Percentiles rank a stretch among this genome's conserved stretches.
phyloP scores from a whole-genome alignment of 2,113 vertebrate species.

The Chionis minor region DNA sequence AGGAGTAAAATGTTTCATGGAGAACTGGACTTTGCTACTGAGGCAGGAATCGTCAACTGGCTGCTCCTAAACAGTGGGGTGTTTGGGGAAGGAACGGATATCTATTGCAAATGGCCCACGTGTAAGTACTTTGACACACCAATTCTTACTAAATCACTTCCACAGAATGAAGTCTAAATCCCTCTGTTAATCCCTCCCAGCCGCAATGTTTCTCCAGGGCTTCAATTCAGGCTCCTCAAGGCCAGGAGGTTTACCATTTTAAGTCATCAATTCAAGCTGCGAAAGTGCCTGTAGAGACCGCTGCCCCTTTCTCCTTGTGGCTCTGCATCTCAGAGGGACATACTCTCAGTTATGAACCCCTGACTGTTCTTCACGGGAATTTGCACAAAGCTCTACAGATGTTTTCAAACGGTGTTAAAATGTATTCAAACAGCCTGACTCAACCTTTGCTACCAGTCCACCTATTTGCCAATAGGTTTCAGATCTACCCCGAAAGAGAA shows the following conservation, averaged over 20 bases:
- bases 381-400: background rate
- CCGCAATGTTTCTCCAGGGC: background rate
- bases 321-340: background rate
- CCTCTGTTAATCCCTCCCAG: background rate
- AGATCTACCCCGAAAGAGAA: background rate
- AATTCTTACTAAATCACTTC: background rate
- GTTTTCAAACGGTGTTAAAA: background rate
- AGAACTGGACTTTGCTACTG: background rate
- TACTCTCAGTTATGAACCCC: background rate
- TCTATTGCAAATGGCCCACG: background rate
- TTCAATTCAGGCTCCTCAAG: background rate
- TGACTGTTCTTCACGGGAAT: background rate
- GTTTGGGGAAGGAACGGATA: background rate
- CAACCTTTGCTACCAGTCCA: background rate
- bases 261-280: background rate
- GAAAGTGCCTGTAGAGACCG: background rate
- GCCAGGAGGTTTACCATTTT: background rate
- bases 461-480: background rate
- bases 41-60: background rate
- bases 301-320: background rate
- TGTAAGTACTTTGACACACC: background rate
- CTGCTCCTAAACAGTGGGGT: background rate
- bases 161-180: background rate
- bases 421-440: background rate
- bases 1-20: background rate